phyloP scores from a whole-genome alignment of 1,140 invertebrate species.

The Drosophila yakuba region DNA sequence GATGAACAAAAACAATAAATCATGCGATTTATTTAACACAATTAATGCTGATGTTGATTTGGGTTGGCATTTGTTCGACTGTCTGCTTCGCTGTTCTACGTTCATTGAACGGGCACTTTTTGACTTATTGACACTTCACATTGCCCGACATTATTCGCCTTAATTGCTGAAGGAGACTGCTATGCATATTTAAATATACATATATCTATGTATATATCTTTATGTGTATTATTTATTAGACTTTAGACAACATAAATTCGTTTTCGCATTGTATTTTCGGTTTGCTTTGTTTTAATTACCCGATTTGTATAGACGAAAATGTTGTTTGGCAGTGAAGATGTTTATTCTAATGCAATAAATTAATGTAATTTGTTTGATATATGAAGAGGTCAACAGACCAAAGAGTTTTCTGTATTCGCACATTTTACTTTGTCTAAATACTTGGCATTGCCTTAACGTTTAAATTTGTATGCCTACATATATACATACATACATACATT shows the following conservation, averaged over 20 bases:
- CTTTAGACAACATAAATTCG: constrained; percentile 19
- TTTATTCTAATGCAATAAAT: constrained; percentile 27
- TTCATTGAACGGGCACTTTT: constrained; percentile 40
- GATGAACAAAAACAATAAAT: constrained; percentile 45
- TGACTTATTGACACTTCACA: constrained; percentile 66
- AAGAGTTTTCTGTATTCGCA: background rate
- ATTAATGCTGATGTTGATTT: constrained; percentile 49
- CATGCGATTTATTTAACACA: constrained; percentile 50
- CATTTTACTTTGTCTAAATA: constrained; percentile 9
- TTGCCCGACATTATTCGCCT: constrained; percentile 45
- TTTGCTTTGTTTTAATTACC: constrained; percentile 25
- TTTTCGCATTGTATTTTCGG: constrained; percentile 1
- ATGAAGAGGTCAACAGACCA: constrained; percentile 1
- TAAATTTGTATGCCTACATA: background rate
- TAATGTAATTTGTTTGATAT: constrained; percentile 20
- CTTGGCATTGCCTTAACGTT: constrained; percentile 1
- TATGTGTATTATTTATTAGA: constrained; percentile 24
- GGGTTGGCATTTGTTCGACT: constrained; percentile 22
- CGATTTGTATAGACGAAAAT: constrained; percentile 8
- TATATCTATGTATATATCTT: background rate
- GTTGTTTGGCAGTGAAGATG: constrained; percentile 18
- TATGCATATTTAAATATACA: background rate
- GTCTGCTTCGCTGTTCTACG: constrained; percentile 13
- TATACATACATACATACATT: background rate
- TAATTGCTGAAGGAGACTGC: constrained; percentile 58